Base-by-base conservation (phyloP, 2,888 invertebrate genomes). In the Drosophila meridionalis region DNA sequence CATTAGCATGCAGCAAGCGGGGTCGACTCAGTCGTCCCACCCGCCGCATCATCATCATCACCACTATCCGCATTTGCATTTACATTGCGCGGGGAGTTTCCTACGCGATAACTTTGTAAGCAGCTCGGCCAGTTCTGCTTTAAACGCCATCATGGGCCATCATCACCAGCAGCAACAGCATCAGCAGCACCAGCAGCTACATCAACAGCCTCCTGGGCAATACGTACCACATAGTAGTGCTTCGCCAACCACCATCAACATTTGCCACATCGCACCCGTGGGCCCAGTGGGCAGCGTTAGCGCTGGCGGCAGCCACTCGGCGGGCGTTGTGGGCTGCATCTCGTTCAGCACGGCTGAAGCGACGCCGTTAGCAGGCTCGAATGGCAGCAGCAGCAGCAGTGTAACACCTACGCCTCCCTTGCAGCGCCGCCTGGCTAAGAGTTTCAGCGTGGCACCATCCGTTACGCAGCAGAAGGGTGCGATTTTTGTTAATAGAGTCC, bases 351-450 rank as follows among this genome's bases (percentile, higher is more conserved):
- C 86, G 11, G 68, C 80, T 36, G 64, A 83, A 63, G 55, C 64
- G 34, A 34, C 28, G 48, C 73, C 78, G 8, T 11, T 66, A 42
- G 57, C 65, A 28, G 52, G 20, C 56, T 56, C 83, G 2, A 66
- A 53, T 50, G 58, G 66, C 69, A 76, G 64, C 70, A 76, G 73
- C 69, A 91, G 89, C 82, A 91, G 89, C 72, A 50, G 32, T n/a
- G 92, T 87, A 43, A 76, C 93, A 61, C 96, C 96, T 78, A 97
- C 97, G 87, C 97, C 97, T 90, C 97, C 97, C 86, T 95, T 97
- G 85, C 97, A 97, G 93, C 95, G 98, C 91, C 96, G 97, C 91
- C 95, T 97, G 93, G 97, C 97, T 91, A 98, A 98, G 95, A 97
- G 97, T 94, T 97, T 98, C 95, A 97, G 97, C 94, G 97, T 97